These are phyloP conservation scores for Lasioglossum oenotherae DNA, from an alignment of 2,888 invertebrate genomes.

Conservation along the genomic window DNA sequence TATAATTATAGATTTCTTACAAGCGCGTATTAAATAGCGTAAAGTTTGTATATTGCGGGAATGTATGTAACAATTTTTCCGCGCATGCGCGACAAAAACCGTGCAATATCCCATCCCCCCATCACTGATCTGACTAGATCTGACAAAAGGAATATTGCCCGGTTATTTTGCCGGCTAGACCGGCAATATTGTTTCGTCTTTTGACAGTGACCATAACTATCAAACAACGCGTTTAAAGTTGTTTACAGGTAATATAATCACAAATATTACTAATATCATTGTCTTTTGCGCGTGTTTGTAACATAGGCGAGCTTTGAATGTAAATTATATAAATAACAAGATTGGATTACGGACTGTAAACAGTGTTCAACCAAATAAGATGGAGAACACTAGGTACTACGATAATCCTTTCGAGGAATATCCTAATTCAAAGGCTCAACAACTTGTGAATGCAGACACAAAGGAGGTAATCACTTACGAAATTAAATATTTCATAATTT, in stretches of 20 bases:
- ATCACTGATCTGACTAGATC: not conserved
- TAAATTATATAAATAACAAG: conserved; percentile 24
- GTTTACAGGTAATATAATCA: not conserved
- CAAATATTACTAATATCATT: not conserved
- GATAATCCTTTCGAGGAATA: conserved; percentile 86
- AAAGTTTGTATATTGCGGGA: not conserved
- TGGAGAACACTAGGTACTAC: conserved; percentile 77
- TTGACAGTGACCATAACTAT: not conserved
- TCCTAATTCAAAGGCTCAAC: conserved; percentile 72
- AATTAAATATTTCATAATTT: not conserved
- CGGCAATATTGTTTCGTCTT: not conserved
- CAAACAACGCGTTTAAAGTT: not conserved
- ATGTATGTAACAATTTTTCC: too few species aligned
- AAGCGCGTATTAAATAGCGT: not conserved
- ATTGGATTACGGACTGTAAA: not conserved
- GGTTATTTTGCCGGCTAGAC: not conserved
- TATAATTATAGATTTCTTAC: conserved; percentile 1
- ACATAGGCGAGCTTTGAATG: not conserved
- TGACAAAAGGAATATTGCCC: not conserved
- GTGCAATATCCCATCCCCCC: too few species aligned
- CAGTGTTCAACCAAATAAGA: conserved; percentile 29
- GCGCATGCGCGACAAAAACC: too few species aligned
- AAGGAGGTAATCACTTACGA: conserved; percentile 38
- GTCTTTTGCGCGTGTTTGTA: not conserved
- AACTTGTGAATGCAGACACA: conserved; percentile 79